Evolutionary conservation across 2,888 invertebrate genomes (phyloP).

Genomic region (Steinernema scapterisci): DNA sequence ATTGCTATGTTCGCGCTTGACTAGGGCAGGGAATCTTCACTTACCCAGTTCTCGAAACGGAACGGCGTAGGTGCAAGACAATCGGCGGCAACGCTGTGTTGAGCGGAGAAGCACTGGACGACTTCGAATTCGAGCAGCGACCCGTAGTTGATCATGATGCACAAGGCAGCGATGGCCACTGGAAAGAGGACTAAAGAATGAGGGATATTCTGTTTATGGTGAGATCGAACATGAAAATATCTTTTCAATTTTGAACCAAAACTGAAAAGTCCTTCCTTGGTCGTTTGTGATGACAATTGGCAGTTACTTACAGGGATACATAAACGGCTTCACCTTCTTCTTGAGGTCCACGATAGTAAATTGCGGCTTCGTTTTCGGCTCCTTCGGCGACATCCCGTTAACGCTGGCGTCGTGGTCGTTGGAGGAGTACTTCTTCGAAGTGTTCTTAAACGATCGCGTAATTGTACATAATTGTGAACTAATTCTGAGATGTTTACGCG

Average conservation of each 20-base stretch:
- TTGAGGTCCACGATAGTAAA: slow-evolving; percentile 9
- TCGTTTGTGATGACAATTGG: background rate
- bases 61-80: slow-evolving; percentile 57
- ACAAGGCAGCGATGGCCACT: slow-evolving; percentile 54
- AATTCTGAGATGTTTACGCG: background rate
- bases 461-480: background rate
- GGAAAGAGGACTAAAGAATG: too few relatives aligned
- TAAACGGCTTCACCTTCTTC: slow-evolving; percentile 29
- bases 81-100: slow-evolving; percentile 51
- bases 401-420: background rate
- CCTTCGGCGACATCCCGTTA: background rate
- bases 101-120: slow-evolving; percentile 54
- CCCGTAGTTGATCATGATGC: slow-evolving; percentile 59
- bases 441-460: background rate
- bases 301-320: slow-evolving; percentile 1
- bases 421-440: slow-evolving; percentile 18
- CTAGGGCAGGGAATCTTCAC: slow-evolving; percentile 11
- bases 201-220: too few relatives aligned
- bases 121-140: slow-evolving; percentile 62
- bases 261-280: too few relatives aligned
- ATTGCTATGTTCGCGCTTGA: background rate
- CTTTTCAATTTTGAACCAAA: too few relatives aligned
- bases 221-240: too few relatives aligned
- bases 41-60: slow-evolving; percentile 50
- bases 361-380: slow-evolving; percentile 16